Conservation (phyloP, 1,140 invertebrate genomes). For the Penaeus indicus region DNA sequence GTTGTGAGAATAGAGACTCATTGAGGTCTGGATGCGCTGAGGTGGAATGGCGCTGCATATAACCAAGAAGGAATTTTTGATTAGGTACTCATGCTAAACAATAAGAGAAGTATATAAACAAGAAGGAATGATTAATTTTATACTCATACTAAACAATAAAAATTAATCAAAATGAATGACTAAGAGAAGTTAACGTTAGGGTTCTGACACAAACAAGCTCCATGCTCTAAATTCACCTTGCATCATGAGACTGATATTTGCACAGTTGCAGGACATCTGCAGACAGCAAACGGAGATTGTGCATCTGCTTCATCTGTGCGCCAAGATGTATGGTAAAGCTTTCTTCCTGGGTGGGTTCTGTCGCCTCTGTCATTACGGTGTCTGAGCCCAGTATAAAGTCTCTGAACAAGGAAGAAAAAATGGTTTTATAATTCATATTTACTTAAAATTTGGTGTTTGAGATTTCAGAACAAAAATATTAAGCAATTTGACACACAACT, state of each 20-base stretch:
- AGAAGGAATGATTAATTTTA: background rate
- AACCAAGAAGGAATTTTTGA: background rate
- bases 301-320: slow-evolving; percentile 98
- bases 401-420: background rate
- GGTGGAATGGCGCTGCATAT: slow-evolving; percentile 70
- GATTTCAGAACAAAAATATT: no score
- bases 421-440: no score
- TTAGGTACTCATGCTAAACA: no score
- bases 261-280: slow-evolving; percentile 90
- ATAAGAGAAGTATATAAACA: background rate
- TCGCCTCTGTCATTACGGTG: slow-evolving; percentile 37
- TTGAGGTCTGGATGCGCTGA: slow-evolving; percentile 90
- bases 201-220: no score
- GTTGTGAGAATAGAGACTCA: slow-evolving; percentile 93
- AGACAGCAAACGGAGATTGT: slow-evolving; percentile 93
- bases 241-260: slow-evolving; percentile 62
- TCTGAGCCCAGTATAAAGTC: slow-evolving; percentile 35
- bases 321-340: slow-evolving; percentile 98
- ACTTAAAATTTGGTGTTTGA: no score
- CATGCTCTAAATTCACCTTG: slow-evolving; percentile 70
- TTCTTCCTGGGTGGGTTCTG: slow-evolving; percentile 77
- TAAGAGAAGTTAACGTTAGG: no score
- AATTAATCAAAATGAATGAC: no score
- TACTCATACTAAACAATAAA: no score
- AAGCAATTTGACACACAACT: no score